Evolutionary conservation across 2,113 vertebrate genomes (phyloP).

Genomic region (Tragelaphus buxtoni): DNA sequence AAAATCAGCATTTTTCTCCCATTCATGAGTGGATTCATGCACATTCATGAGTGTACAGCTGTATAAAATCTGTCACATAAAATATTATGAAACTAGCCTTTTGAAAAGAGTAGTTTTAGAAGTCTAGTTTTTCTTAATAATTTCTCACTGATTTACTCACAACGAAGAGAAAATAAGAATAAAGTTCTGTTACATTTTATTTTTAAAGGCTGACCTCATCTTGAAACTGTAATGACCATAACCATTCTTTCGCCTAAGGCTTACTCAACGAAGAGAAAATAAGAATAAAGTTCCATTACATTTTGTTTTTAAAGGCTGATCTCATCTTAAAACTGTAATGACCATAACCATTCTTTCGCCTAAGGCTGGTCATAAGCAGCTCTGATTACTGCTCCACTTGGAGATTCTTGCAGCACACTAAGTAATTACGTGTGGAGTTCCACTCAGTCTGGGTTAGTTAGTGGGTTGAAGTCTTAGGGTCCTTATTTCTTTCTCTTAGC

Average conservation of each 20-base stretch:
- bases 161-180: neutral
- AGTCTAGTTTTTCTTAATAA: neutral
- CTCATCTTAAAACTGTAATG: neutral
- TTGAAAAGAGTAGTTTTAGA: neutral
- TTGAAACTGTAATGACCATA: too few relatives aligned
- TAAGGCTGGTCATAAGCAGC: neutral
- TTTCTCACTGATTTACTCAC: neutral
- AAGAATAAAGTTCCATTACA: neutral
- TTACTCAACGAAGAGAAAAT: too few relatives aligned
- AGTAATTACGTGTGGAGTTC: neutral
- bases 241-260: too few relatives aligned
- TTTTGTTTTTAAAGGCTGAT: neutral
- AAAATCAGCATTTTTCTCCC: neutral
- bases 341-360: neutral
- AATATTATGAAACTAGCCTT: neutral
- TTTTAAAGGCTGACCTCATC: too few relatives aligned
- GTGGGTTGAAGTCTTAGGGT: too few relatives aligned
- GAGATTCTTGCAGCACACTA: neutral
- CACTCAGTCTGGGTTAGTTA: fast-evolving
- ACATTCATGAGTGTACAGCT: neutral
- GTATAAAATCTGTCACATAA: neutral
- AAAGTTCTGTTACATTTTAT: too few relatives aligned
- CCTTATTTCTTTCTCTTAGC: neutral
- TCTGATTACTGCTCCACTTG: neutral
- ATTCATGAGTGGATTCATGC: neutral